These are phyloP conservation scores for Philopotamus ludificatus DNA, from an alignment of 1,140 invertebrate species.

Conservation along the genomic window DNA sequence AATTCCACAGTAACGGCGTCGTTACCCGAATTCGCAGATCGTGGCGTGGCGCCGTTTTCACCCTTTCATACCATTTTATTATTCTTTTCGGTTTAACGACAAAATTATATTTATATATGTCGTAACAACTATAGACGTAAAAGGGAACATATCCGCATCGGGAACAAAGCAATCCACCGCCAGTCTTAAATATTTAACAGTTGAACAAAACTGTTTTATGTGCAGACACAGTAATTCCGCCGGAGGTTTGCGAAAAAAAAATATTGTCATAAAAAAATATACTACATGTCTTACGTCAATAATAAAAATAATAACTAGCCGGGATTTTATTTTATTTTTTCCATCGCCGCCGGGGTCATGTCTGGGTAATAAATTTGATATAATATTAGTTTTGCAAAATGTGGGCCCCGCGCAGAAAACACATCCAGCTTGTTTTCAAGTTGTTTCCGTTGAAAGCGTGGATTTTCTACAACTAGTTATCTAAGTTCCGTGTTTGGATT, in stretches of 20 bases:
- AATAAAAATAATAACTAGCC: no score
- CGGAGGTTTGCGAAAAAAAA: neutral
- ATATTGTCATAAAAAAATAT: neutral
- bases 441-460: neutral
- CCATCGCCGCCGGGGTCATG: no score
- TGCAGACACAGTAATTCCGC: conserved; percentile 1
- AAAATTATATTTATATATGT: conserved; percentile 7
- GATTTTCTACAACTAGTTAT: neutral
- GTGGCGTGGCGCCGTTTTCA: neutral
- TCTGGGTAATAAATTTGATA: no score
- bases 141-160: neutral
- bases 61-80: neutral
- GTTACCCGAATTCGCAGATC: no score
- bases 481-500: neutral
- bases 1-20: no score
- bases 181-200: conserved; percentile 11
- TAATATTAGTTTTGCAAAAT: neutral
- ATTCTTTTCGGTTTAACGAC: neutral
- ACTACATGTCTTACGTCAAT: no score
- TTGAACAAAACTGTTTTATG: conserved; percentile 11
- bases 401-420: neutral
- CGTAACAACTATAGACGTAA: conserved; percentile 3
- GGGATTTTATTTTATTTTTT: no score
- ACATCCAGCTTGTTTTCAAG: neutral
- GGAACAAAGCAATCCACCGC: neutral